Conservation (phyloP, 2,888 invertebrate species). For the Pterobdella sp. region DNA sequence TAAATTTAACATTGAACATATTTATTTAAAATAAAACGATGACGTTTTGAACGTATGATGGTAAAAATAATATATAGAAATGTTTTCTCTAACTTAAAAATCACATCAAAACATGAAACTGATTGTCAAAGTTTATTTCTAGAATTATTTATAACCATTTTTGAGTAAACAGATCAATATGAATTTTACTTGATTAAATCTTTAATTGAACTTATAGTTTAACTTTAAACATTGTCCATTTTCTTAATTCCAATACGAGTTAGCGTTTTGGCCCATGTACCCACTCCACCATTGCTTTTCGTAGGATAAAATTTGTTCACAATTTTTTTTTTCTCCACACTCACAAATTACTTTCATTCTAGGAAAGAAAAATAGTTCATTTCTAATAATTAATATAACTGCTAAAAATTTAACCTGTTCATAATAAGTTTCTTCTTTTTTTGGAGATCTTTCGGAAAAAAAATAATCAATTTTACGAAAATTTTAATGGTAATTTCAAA, state of each 20-base stretch:
- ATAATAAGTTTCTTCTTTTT: neutral
- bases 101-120: neutral
- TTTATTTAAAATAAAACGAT: constrained; percentile 7
- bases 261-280: neutral
- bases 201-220: no score
- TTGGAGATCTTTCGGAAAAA: neutral
- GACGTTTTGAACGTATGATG: constrained; percentile 16
- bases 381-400: neutral
- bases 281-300: constrained; percentile 3
- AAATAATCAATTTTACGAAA: neutral
- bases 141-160: neutral
- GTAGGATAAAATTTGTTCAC: neutral
- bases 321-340: neutral
- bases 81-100: neutral
- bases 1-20: constrained; percentile 12
- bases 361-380: neutral
- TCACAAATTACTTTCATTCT: neutral
- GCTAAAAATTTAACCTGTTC: neutral
- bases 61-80: neutral
- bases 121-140: neutral
- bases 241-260: neutral
- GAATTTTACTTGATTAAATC: neutral
- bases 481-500: neutral
- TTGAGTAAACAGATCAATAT: neutral
- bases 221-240: no score